Conservation (phyloP, 92 coral and sea anemone species). For the Siderastrea siderea region DNA sequence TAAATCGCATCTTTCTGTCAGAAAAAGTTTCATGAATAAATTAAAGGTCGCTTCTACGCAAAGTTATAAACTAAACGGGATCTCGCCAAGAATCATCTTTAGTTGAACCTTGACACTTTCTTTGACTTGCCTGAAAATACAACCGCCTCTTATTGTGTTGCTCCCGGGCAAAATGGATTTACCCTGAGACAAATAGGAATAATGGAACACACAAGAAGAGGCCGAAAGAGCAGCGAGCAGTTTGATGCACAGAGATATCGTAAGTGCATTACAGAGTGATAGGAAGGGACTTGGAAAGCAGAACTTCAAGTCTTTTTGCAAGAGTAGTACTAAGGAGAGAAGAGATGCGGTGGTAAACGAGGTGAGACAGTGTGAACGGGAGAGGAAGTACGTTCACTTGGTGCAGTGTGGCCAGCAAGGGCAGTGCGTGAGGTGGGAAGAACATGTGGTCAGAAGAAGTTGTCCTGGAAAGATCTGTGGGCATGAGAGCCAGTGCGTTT, state of each 20-base stretch:
- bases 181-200: too few relatives aligned
- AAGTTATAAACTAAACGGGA: too few relatives aligned
- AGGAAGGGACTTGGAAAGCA: constrained; percentile 3
- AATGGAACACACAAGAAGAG: constrained; percentile 38
- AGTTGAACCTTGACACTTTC: too few relatives aligned
- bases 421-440: constrained; percentile 36
- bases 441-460: constrained; percentile 28
- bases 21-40: too few relatives aligned
- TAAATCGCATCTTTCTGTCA: too few relatives aligned
- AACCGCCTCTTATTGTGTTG: too few relatives aligned
- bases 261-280: constrained; percentile 27
- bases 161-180: too few relatives aligned
- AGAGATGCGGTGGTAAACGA: constrained; percentile 30
- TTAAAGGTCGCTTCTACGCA: too few relatives aligned
- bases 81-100: too few relatives aligned
- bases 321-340: constrained; percentile 31
- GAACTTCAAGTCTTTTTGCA: constrained; percentile 37
- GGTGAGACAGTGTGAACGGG: constrained; percentile 8
- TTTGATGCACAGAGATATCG: constrained; percentile 16
- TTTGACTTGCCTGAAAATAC: too few relatives aligned
- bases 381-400: constrained; percentile 31
- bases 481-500: constrained; percentile 43
- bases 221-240: constrained; percentile 10
- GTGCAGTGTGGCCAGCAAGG: constrained; percentile 41
- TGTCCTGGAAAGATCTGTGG: constrained; percentile 48